Conservation (phyloP, 1,140 invertebrate species). For the Galleria mellonella region DNA sequence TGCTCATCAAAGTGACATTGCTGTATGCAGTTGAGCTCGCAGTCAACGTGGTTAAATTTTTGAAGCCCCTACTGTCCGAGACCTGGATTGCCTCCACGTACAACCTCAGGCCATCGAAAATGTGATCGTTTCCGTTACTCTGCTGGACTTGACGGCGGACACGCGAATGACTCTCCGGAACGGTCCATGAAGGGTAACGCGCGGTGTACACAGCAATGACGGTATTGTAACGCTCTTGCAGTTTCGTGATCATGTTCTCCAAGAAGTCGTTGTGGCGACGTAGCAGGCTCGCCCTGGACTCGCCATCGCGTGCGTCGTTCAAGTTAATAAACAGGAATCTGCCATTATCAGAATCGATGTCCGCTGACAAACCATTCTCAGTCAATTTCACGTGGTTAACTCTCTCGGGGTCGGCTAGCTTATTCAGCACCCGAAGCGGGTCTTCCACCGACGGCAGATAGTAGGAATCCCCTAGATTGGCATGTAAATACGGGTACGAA, state of each 20-base stretch:
- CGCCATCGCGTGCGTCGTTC: conserved; percentile 58
- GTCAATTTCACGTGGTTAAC: conserved; percentile 47
- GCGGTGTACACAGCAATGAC: conserved; percentile 62
- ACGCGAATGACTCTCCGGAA: conserved; percentile 30
- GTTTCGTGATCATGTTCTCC: conserved; percentile 46
- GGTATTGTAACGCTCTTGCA: conserved; percentile 35
- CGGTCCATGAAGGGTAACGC: conserved; percentile 54
- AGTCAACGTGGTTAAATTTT: conserved; percentile 10
- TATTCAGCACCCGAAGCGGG: conserved; percentile 38
- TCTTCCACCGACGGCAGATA: conserved; percentile 52
- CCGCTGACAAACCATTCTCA: conserved; percentile 50
- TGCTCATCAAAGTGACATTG: conserved; percentile 13
- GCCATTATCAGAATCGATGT: conserved; percentile 38
- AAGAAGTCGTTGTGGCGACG: conserved; percentile 64
- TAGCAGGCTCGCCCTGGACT: conserved; percentile 49
- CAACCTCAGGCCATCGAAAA: conserved; percentile 37
- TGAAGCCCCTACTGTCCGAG: conserved; percentile 6
- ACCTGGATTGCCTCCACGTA: conserved; percentile 20
- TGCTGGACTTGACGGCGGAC: conserved; percentile 30
- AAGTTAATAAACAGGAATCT: conserved; percentile 55
- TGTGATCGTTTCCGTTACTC: conserved; percentile 6
- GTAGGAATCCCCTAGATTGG: conserved; percentile 33
- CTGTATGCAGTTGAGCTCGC: conserved; percentile 11
- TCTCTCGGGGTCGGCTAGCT: conserved; percentile 39
- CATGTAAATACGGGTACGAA: conserved; percentile 45